These are phyloP conservation scores for Lophochroa leadbeateri DNA, from an alignment of 2,113 vertebrate species.

Conservation along the genomic window DNA sequence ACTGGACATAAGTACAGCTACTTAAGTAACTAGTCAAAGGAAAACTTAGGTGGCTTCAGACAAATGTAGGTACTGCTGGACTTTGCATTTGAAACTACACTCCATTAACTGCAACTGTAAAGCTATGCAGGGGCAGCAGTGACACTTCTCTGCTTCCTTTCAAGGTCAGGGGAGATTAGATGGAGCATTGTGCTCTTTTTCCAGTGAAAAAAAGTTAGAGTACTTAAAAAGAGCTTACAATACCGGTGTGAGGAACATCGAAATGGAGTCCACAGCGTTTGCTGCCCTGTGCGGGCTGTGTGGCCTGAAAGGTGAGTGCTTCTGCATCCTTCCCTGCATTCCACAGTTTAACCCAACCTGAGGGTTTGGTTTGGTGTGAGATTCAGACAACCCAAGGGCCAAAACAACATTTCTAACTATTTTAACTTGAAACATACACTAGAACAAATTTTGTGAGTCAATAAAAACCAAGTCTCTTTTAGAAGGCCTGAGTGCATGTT, in stretches of 20 bases:
- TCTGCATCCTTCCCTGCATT: fast-evolving
- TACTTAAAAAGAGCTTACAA: conserved; percentile 84
- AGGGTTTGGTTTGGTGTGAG: fast-evolving
- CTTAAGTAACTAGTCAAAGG: background rate
- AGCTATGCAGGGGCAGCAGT: background rate
- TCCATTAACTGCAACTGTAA: fast-evolving
- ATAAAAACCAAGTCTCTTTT: background rate
- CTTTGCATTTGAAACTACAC: background rate
- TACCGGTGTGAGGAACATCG: conserved; percentile 83
- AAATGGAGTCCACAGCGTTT: conserved; percentile 89
- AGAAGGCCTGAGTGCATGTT: fast-evolving
- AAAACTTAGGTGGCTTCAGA: background rate
- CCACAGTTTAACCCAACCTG: fast-evolving
- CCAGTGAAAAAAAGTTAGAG: conserved; percentile 83
- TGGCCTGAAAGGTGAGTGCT: conserved; percentile 81
- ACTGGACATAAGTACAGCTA: background rate
- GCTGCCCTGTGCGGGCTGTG: conserved; percentile 87
- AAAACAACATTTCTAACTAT: fast-evolving
- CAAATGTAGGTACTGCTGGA: background rate
- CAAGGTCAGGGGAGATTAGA: conserved; percentile 85
- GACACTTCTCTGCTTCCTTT: conserved; percentile 14
- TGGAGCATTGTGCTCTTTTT: conserved; percentile 86
- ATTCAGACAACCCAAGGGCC: background rate
- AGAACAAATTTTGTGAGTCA: background rate
- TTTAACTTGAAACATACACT: background rate